phyloP scores from a whole-genome alignment of 1,140 invertebrate genomes.

The Telenomus remus region DNA sequence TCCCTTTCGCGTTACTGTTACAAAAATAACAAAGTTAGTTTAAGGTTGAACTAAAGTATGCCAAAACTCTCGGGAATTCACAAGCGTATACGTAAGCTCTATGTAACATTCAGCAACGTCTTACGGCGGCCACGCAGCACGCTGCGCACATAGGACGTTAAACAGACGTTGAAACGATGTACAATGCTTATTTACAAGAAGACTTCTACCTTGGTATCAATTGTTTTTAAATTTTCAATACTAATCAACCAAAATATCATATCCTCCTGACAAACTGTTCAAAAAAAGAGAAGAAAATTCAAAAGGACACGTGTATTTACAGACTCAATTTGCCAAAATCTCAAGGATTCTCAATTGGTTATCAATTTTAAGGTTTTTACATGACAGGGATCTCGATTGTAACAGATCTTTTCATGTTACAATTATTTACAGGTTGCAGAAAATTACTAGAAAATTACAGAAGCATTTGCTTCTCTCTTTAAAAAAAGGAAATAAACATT shows the following conservation, averaged over 20 bases:
- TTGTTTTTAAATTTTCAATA: constrained; percentile 18
- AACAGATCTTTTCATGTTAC: constrained; percentile 29
- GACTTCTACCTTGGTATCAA: constrained; percentile 41
- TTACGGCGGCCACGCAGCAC: constrained; percentile 53
- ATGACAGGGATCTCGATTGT: constrained; percentile 13
- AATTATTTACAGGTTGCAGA: constrained; percentile 42
- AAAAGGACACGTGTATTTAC: constrained; percentile 31
- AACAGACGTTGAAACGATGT: constrained; percentile 40
- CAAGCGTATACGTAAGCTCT: constrained; percentile 70
- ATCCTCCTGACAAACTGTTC: neutral
- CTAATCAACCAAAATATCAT: constrained; percentile 13
- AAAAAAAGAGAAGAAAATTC: too few relatives aligned
- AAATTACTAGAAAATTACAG: too few relatives aligned
- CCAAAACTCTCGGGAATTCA: constrained; percentile 55
- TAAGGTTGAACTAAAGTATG: constrained; percentile 8
- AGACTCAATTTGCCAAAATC: constrained; percentile 4
- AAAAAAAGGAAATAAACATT: too few relatives aligned
- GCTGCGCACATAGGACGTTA: constrained; percentile 24
- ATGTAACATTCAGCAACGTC: constrained; percentile 62
- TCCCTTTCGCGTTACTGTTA: constrained; percentile 73
- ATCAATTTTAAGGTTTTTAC: constrained; percentile 1
- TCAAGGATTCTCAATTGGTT: too few relatives aligned
- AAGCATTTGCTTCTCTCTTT: too few relatives aligned
- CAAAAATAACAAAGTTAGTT: constrained; percentile 51
- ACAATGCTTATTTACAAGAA: constrained; percentile 56